Conservation (phyloP, 2,113 vertebrate genomes). For the Halcyon senegalensis region DNA sequence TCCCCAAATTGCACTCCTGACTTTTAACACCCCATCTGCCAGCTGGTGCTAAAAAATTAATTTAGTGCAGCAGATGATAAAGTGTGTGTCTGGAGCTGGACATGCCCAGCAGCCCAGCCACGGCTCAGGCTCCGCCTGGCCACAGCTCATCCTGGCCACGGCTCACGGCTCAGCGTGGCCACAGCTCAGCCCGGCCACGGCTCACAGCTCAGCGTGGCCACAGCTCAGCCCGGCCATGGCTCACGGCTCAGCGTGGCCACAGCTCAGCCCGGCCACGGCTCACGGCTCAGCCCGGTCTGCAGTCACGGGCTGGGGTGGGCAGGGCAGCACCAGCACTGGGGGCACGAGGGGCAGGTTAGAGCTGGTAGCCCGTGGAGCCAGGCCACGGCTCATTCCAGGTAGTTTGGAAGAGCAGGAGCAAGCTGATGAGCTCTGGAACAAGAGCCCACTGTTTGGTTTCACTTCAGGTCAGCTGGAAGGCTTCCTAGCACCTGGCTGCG, state of each 20-base stretch:
- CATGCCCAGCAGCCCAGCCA: background rate
- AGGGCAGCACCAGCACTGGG: background rate
- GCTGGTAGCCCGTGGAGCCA: background rate
- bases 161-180: too few relatives aligned
- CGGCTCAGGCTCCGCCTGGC: too few relatives aligned
- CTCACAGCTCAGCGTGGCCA: too few relatives aligned
- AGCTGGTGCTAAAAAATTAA: background rate
- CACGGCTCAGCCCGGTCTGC: background rate
- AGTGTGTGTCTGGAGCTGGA: background rate
- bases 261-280: too few relatives aligned
- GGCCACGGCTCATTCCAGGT: background rate
- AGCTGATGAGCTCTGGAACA: background rate
- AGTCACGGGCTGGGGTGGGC: accelerated
- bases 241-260: too few relatives aligned
- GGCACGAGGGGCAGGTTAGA: background rate
- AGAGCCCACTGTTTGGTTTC: background rate
- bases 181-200: too few relatives aligned
- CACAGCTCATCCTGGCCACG: accelerated
- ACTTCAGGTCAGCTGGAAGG: background rate
- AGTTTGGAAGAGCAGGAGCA: background rate
- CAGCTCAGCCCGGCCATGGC: too few relatives aligned
- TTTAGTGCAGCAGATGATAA: background rate
- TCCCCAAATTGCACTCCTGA: background rate
- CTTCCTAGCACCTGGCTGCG: background rate
- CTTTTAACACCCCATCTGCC: background rate